A percentile compares a stretch with the other conserved stretches of the same genome.
phyloP scores from a whole-genome alignment of 2,888 invertebrate genomes.

The Drosophila percnosoma region DNA sequence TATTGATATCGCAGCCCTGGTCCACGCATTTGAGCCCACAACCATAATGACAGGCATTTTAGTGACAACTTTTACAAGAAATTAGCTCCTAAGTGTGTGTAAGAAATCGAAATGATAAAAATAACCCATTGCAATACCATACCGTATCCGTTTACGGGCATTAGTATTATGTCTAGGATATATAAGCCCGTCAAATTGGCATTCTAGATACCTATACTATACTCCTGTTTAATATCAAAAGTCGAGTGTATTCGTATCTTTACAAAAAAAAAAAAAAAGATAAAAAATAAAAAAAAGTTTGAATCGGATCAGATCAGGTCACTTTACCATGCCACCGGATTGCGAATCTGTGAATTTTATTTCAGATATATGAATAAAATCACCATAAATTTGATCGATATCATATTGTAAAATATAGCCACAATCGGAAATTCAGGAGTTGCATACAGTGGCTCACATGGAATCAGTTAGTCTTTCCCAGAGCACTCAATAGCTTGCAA shows the following conservation, averaged over 20 bases:
- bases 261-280: background rate
- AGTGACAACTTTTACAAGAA: background rate
- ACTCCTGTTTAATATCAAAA: background rate
- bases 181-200: background rate
- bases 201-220: background rate
- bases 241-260: background rate
- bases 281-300: background rate
- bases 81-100: background rate
- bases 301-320: background rate
- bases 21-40: background rate
- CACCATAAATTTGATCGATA: background rate
- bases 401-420: background rate
- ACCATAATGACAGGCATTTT: background rate
- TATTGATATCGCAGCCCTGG: background rate
- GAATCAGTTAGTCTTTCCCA: background rate
- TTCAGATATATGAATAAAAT: background rate
- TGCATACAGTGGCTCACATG: background rate
- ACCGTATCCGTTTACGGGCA: background rate
- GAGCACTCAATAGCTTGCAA: background rate
- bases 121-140: background rate
- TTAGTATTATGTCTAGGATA: background rate
- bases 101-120: background rate
- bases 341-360: background rate
- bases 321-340: background rate
- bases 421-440: background rate